Base-by-base conservation (phyloP, 2,888 invertebrate genomes). In the Antheraea yamamai region DNA sequence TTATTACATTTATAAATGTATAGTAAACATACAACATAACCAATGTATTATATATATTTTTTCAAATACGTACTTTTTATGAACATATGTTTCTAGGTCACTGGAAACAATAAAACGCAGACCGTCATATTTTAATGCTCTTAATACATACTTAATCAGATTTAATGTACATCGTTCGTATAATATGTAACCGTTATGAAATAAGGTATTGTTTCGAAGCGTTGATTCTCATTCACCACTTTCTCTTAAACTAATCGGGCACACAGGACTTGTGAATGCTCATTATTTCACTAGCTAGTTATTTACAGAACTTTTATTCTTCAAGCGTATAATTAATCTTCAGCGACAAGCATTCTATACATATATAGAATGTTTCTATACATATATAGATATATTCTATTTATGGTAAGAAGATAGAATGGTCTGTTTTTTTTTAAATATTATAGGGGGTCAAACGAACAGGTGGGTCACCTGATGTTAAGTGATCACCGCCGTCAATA, bases 191-290 rank as follows among this genome's bases (percentile, higher is more conserved):
- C 80, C 76, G 78, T 86, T 85, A 77, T 82, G 80, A 81, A 82
- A 85, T 78, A 72, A 75, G 72, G 77, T 79, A 82, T 85, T 83
- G 83, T 86, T 82, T 81, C 75, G 76, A 77, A 78, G 78, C 75
- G 77, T 76, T 75, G 81, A 81, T 80, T 77, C 81, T 81, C 79
- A 82, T 81, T 75, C 74, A 75, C 78, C 79, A 39, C 68, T 68
- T 14, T 64, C 72, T 20, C 68, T 20, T 10, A 35, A 47, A 68
- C 39, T 68, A 39, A 68, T 18, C 20, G 68, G 16, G 20, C 23
- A 72, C 70, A 64, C 52, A 73, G 76, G 64, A 64, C 58, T n/a
- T 58, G 6, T 58, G 58, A 58, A 58, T 58, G 20, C 8, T 0
- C 8, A 8, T 58, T 58, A 58, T 58, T 58, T n/a, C 23, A 10